These are phyloP conservation scores for Xerus rutilus DNA, from an alignment of 2,797 vertebrate species.

Conservation along the genomic window DNA sequence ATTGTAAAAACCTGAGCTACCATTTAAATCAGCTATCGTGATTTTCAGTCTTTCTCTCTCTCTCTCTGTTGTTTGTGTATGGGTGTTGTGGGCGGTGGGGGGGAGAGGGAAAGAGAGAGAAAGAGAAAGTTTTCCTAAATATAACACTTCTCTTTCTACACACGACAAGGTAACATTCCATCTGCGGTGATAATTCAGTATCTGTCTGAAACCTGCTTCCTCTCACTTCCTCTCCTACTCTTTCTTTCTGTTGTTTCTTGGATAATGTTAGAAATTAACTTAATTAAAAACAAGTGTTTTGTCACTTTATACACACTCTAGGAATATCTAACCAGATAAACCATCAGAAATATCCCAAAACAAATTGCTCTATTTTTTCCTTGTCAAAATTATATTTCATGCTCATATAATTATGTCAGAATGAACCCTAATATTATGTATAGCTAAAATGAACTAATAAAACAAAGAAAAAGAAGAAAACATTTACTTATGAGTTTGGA, in stretches of 20 bases:
- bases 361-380: background rate
- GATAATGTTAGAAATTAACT: conserved; percentile 3
- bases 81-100: too few relatives aligned
- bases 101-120: too few relatives aligned
- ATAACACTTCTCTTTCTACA: background rate
- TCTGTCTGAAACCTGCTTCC: background rate
- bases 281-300: conserved; percentile 38
- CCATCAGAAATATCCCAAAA: conserved; percentile 12
- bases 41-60: background rate
- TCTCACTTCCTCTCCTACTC: background rate
- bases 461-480: background rate
- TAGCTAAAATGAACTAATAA: too few relatives aligned
- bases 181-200: conserved; percentile 29
- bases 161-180: background rate
- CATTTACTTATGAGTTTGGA: background rate
- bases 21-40: conserved; percentile 36
- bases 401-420: too few relatives aligned
- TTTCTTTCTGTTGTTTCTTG: conserved; percentile 11
- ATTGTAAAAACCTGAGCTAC: background rate
- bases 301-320: background rate
- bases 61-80: background rate
- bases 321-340: conserved; percentile 47
- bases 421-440: too few relatives aligned
- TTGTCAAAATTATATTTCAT: background rate
- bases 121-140: background rate